Conservation (phyloP, 2,888 invertebrate genomes). For the Cheilosia vulpina region DNA sequence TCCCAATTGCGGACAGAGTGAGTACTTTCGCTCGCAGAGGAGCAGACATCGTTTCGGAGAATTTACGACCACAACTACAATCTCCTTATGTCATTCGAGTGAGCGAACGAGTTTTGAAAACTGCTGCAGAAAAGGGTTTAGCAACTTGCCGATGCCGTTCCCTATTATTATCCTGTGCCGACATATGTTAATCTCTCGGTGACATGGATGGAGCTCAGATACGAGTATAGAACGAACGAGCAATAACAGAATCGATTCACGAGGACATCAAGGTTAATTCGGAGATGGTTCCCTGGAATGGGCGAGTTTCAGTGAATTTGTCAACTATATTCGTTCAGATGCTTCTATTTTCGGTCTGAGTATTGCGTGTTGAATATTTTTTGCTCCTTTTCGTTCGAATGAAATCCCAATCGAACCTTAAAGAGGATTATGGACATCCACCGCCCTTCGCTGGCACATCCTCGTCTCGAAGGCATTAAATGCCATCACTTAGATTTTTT, state of each 20-base stretch:
- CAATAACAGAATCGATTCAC: slow-evolving; percentile 22
- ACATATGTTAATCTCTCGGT: slow-evolving; percentile 65
- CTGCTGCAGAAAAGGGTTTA: slow-evolving; percentile 45
- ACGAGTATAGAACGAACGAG: background rate
- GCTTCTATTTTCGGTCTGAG: background rate
- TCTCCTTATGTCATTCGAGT: slow-evolving; percentile 50
- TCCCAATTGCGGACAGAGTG: background rate
- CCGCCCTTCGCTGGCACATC: slow-evolving; percentile 9
- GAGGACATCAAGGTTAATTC: slow-evolving; percentile 25
- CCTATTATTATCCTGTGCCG: slow-evolving; percentile 52
- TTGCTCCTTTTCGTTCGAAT: background rate
- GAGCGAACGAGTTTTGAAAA: slow-evolving; percentile 45
- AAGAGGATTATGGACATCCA: slow-evolving; percentile 33
- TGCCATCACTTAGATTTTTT: slow-evolving; percentile 38
- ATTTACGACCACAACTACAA: slow-evolving; percentile 67
- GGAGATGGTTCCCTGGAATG: slow-evolving; percentile 16
- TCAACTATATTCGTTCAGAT: background rate
- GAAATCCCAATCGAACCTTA: slow-evolving; percentile 31
- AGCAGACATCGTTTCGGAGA: slow-evolving; percentile 38
- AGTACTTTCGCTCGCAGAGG: background rate
- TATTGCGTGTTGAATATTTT: slow-evolving; percentile 35
- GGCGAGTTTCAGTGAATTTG: slow-evolving; percentile 13
- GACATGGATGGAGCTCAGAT: slow-evolving; percentile 37
- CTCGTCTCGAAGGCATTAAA: slow-evolving; percentile 19
- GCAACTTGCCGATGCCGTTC: slow-evolving; percentile 17